Conservation (phyloP, 2,113 vertebrate species). For the Isurus oxyrinchus region DNA sequence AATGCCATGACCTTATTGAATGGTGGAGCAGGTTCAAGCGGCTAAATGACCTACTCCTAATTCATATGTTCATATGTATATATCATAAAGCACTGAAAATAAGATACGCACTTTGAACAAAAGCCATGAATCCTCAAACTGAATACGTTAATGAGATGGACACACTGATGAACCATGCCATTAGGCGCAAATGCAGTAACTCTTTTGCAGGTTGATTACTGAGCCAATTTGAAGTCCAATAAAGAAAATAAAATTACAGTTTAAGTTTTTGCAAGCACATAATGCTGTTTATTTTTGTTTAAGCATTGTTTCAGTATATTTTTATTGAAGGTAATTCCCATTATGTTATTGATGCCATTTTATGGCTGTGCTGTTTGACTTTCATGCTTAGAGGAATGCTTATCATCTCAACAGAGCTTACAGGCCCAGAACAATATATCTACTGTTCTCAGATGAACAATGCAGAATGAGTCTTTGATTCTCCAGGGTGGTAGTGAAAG, state of each 20-base stretch:
- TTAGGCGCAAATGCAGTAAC: background rate
- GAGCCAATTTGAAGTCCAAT: background rate
- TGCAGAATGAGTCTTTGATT: too few relatives aligned
- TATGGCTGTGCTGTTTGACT: background rate
- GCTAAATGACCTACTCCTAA: too few relatives aligned
- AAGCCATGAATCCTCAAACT: background rate
- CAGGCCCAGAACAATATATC: too few relatives aligned
- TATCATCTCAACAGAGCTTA: too few relatives aligned
- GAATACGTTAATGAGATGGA: background rate
- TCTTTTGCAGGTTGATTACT: background rate
- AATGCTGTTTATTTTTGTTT: background rate
- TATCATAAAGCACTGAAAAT: background rate
- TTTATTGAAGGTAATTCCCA: background rate
- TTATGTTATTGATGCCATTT: background rate
- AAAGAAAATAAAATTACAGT: background rate
- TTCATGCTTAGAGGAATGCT: background rate
- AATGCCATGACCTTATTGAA: too few relatives aligned
- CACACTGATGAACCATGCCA: background rate
- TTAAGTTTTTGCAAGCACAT: background rate
- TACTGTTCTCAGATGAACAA: too few relatives aligned
- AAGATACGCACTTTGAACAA: background rate
- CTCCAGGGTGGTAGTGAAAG: too few relatives aligned
- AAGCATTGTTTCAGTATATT: background rate
- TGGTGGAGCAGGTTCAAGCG: too few relatives aligned
- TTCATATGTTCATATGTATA: too few relatives aligned